Conservation (phyloP, 2,797 vertebrate genomes). For the Microcaecilia unicolor region DNA sequence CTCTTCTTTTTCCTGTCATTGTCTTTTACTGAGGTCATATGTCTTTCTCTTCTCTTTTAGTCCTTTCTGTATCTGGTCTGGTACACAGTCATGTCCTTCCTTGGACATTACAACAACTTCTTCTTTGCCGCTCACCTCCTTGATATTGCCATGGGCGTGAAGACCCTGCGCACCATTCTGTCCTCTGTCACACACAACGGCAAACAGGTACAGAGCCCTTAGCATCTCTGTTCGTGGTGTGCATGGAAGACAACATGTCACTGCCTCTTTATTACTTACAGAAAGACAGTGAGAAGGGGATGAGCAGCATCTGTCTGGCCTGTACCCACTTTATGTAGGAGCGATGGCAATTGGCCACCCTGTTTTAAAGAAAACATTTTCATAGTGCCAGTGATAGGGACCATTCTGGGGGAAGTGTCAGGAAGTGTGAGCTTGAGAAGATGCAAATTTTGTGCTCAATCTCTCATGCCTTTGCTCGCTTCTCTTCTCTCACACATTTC, state of each 20-base stretch:
- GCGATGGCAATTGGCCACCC: too few species aligned
- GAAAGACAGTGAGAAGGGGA: too few species aligned
- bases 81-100: constrained; percentile 85
- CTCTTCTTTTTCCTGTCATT: too few species aligned
- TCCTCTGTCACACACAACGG: constrained; percentile 93
- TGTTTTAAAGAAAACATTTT: too few species aligned
- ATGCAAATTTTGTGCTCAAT: not conserved
- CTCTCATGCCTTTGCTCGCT: not conserved
- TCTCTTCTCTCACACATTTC: constrained; percentile 1
- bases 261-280: too few species aligned
- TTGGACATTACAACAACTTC: constrained; percentile 95
- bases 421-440: too few species aligned
- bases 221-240: not conserved
- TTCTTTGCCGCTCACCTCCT: constrained; percentile 83
- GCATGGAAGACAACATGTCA: too few species aligned
- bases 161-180: constrained; percentile 85
- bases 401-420: too few species aligned
- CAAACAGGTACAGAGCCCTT: constrained; percentile 68
- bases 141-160: constrained; percentile 93
- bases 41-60: constrained; percentile 29
- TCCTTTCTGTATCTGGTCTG: constrained; percentile 89
- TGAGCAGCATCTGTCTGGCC: too few species aligned
- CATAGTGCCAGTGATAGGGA: too few species aligned
- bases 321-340: too few species aligned
- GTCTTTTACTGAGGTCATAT: too few species aligned